A percentile compares a stretch with the other conserved stretches of the same genome.
phyloP scores from a whole-genome alignment of 64 coral and sea anemone genomes.

The Montipora cactus region DNA sequence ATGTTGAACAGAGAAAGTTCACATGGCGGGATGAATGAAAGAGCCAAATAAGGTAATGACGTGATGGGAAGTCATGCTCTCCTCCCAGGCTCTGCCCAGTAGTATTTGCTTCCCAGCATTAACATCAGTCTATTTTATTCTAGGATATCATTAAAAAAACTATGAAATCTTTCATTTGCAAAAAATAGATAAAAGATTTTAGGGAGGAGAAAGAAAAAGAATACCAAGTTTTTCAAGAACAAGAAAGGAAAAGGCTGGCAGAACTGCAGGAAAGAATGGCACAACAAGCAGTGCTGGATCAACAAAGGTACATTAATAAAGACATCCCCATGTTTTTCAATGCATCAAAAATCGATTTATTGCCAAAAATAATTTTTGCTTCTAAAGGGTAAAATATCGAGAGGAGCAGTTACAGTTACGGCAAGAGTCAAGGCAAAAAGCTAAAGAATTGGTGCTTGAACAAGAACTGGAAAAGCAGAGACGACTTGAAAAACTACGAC shows the following conservation, averaged over 20 bases:
- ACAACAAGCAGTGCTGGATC: slow-evolving; percentile 81
- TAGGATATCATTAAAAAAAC: too few species aligned
- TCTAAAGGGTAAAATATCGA: slow-evolving; percentile 82
- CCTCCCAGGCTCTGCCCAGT: too few species aligned
- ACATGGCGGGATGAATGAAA: too few species aligned
- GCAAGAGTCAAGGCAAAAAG: slow-evolving; percentile 55
- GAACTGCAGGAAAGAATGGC: slow-evolving; percentile 77
- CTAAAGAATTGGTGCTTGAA: slow-evolving; percentile 72
- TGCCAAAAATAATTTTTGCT: neutral
- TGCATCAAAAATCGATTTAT: too few species aligned
- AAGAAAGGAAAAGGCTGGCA: slow-evolving; percentile 64
- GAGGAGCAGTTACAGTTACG: slow-evolving; percentile 83
- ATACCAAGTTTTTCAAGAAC: slow-evolving; percentile 39
- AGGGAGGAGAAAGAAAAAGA: slow-evolving; percentile 59
- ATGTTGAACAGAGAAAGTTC: too few species aligned
- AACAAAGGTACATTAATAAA: slow-evolving; percentile 61
- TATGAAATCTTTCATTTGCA: neutral
- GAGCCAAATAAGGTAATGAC: too few species aligned
- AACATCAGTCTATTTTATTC: too few species aligned
- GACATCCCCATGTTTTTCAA: neutral
- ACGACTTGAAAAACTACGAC: slow-evolving; percentile 86
- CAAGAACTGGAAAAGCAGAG: slow-evolving; percentile 80
- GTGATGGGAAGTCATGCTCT: too few species aligned
- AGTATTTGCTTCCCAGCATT: too few species aligned
- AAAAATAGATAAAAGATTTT: slow-evolving; percentile 71